Evolutionary conservation across 2,113 vertebrate species (phyloP).

Genomic region (Trichechus manatus): DNA sequence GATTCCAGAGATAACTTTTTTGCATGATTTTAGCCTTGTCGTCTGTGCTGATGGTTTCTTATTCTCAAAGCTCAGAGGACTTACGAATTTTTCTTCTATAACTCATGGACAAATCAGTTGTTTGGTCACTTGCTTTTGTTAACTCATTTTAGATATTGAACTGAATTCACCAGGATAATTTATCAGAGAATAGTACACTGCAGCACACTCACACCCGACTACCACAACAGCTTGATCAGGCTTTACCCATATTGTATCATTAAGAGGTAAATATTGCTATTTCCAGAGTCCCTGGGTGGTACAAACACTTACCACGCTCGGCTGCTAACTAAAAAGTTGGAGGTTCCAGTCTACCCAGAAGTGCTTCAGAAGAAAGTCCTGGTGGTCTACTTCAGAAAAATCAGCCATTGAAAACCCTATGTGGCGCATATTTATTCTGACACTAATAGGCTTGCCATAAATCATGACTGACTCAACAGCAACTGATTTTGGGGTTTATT

Average conservation of each 20-base stretch:
- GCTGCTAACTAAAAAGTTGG: too few relatives aligned
- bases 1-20: not conserved
- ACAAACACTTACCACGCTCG: too few relatives aligned
- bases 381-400: not conserved
- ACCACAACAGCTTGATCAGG: not conserved
- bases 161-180: not conserved
- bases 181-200: not conserved
- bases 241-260: not conserved
- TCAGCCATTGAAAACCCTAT: not conserved
- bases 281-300: too few relatives aligned
- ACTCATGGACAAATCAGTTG: not conserved
- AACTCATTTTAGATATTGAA: not conserved
- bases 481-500: not conserved
- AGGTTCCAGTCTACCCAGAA: too few relatives aligned
- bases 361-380: not conserved
- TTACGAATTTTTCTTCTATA: conserved; percentile 27
- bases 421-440: not conserved
- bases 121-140: not conserved
- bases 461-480: not conserved
- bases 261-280: not conserved
- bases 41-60: not conserved
- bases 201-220: not conserved
- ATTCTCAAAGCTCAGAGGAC: not conserved
- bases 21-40: not conserved
- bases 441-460: not conserved